These are phyloP conservation scores for Sycophaga agraensis DNA, from an alignment of 1,140 invertebrate species.

Conservation along the genomic window DNA sequence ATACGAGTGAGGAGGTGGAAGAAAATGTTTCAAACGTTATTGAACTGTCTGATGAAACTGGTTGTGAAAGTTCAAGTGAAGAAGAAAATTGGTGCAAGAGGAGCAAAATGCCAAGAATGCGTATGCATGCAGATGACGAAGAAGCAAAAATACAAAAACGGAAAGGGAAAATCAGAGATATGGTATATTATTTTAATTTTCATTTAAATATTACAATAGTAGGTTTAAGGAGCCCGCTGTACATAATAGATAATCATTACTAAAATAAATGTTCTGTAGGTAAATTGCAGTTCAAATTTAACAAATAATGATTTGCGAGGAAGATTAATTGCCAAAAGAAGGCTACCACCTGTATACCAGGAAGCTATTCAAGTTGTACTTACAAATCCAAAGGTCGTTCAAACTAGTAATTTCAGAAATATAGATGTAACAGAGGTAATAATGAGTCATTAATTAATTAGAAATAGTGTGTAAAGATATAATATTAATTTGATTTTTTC, in stretches of 20 bases:
- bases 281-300: constrained; percentile 21
- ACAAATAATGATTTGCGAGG: constrained; percentile 44
- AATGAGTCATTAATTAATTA: not conserved
- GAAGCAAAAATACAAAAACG: constrained; percentile 64
- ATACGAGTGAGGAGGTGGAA: not conserved
- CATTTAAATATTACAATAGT: not conserved
- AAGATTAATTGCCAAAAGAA: constrained; percentile 33
- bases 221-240: too few relatives aligned
- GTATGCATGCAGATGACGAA: constrained; percentile 87
- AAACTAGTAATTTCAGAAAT: constrained; percentile 25
- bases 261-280: constrained; percentile 16
- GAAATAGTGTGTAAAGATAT: not conserved
- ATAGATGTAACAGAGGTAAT: constrained; percentile 35
- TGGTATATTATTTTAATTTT: not conserved
- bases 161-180: constrained; percentile 25
- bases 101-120: constrained; percentile 71
- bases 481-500: constrained; percentile 1
- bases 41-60: constrained; percentile 31
- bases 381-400: constrained; percentile 40
- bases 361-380: constrained; percentile 49
- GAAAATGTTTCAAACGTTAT: constrained; percentile 12
- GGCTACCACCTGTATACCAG: not conserved
- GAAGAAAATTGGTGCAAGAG: constrained; percentile 61
- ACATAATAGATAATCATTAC: constrained; percentile 2
- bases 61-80: constrained; percentile 57